Conservation (phyloP, 1,140 invertebrate genomes). For the Diabrotica undecimpunctata region DNA sequence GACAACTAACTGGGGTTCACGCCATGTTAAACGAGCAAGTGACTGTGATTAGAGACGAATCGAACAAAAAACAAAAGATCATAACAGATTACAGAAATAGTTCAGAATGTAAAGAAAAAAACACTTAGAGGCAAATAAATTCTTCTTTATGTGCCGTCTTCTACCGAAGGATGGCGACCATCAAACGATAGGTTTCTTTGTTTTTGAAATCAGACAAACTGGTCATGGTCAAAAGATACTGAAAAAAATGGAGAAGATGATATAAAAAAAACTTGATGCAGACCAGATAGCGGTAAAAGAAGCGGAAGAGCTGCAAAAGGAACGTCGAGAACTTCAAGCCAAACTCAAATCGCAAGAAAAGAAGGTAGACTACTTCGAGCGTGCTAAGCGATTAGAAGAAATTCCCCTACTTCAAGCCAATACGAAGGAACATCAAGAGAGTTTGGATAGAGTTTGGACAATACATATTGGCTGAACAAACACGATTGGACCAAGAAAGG, state of each 20-base stretch:
- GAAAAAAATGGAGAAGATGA: slow-evolving; percentile 91
- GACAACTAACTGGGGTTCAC: too few relatives aligned
- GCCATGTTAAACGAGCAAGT: too few relatives aligned
- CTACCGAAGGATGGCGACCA: too few relatives aligned
- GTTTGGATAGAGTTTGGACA: slow-evolving; percentile 64
- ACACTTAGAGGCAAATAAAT: too few relatives aligned
- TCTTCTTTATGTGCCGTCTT: too few relatives aligned
- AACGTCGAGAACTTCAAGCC: slow-evolving; percentile 81
- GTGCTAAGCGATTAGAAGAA: slow-evolving; percentile 91
- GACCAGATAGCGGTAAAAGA: slow-evolving; percentile 80
- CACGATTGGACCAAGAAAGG: slow-evolving; percentile 80
- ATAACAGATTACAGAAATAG: too few relatives aligned
- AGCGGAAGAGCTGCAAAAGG: slow-evolving; percentile 85
- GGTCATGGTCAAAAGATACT: slow-evolving; percentile 87
- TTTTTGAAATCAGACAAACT: slow-evolving; percentile 86
- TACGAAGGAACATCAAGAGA: slow-evolving; percentile 68
- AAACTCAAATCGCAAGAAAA: slow-evolving; percentile 90
- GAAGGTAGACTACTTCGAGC: slow-evolving; percentile 90
- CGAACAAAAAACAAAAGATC: too few relatives aligned
- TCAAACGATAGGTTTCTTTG: too few relatives aligned
- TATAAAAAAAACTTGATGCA: slow-evolving; percentile 79
- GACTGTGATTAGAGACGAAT: too few relatives aligned
- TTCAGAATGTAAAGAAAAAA: too few relatives aligned
- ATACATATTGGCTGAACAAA: slow-evolving; percentile 83
- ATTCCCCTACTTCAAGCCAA: slow-evolving; percentile 85